Evolutionary conservation across 2,888 invertebrate genomes (phyloP).

Genomic region (Thymelicus lineola): DNA sequence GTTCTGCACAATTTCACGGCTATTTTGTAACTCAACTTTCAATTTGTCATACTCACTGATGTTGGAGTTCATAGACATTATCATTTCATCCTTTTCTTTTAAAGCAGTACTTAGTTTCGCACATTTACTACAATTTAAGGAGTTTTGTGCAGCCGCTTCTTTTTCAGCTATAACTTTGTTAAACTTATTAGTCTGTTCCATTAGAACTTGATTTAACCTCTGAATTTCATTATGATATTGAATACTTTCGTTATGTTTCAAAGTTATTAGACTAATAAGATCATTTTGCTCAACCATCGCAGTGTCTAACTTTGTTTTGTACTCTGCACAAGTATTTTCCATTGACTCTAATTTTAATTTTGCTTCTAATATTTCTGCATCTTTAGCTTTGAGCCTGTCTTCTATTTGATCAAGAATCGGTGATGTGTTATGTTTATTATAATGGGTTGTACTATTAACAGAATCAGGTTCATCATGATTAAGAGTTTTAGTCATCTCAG

Average conservation of each 20-base stretch:
- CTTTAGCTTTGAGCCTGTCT: conserved; percentile 54
- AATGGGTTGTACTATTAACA: neutral
- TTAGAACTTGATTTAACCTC: conserved; percentile 87
- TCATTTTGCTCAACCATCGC: conserved; percentile 86
- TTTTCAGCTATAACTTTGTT: conserved; percentile 66
- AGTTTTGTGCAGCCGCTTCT: conserved; percentile 54
- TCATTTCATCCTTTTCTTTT: conserved; percentile 73
- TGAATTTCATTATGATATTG: conserved; percentile 95
- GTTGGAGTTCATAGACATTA: conserved; percentile 63
- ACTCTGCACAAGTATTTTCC: conserved; percentile 61
- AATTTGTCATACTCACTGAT: conserved; percentile 61
- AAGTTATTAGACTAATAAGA: conserved; percentile 89
- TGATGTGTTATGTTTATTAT: neutral
- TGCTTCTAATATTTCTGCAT: conserved; percentile 56
- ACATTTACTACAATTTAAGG: conserved; percentile 60
- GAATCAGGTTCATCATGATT: neutral
- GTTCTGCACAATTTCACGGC: conserved; percentile 84
- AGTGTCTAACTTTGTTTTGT: conserved; percentile 60
- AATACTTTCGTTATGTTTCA: conserved; percentile 94
- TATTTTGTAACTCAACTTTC: conserved; percentile 78
- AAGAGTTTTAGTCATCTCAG: conserved; percentile 65
- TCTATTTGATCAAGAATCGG: conserved; percentile 50
- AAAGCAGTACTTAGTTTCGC: conserved; percentile 60
- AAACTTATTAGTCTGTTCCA: conserved; percentile 79
- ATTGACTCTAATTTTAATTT: conserved; percentile 54